Evolutionary conservation across 2,888 invertebrate genomes (phyloP), one percentile per base, ranked within the genome.

Genomic region (Eudemis profundana): DNA sequence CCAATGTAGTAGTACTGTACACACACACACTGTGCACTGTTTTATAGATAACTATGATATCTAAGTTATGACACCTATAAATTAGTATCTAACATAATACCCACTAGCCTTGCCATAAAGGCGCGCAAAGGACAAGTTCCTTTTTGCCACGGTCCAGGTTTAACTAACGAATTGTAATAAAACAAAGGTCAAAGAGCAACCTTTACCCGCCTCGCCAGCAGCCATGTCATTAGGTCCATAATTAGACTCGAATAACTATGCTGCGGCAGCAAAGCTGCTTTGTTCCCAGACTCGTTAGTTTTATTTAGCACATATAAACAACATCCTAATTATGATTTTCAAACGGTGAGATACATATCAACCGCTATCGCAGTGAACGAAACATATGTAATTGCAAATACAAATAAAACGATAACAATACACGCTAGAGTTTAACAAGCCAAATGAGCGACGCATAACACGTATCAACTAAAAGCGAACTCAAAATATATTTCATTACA

Each of bases 111-210:
- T 12, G 21, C 51, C 33, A 7, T n/a, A 36, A 36, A n/a, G 21
- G 21, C 21, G 2, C 17, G 33, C 14, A 49, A 27, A 23, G 36
- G 15, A 40, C 23, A 36, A 21, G 23, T 49, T 60, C 47, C 36
- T 60, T 27, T 40, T 40, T 17, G 59, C 15, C 50, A 14, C 42
- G 12, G 23, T 27, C 49, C 21, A 3, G 51, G 10, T 53, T 14
- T 8, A 15, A 14, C 23, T 36, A 15, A 36, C 44, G 10, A 46
- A 47, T 54, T 27, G 38, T 40, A 62, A 62, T 62, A 56, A 56
- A 62, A 62, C 54, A 56, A 62, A 62, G 47, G 47, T 40, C 54
- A 62, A 62, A 62, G 54, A 40, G 40, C 27, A 27, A 47, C 54
- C 40, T 47, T 47, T 21, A 29, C 47, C 29, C 50, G 21, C 23